Evolutionary conservation across 2,888 invertebrate species (phyloP).

Genomic region (Erebia palarica): DNA sequence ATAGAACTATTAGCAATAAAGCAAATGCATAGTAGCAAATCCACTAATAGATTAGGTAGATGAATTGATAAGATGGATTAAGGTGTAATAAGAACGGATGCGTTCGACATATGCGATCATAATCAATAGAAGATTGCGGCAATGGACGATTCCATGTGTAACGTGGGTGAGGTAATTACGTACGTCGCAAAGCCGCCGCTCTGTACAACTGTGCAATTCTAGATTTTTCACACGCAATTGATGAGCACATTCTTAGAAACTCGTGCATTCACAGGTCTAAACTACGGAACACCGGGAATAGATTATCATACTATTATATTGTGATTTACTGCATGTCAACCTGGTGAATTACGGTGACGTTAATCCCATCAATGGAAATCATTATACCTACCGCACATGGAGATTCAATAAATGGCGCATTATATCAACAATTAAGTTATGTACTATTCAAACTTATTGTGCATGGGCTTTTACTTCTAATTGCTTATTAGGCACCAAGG

Average conservation of each 20-base stretch:
- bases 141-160: slow-evolving; percentile 56
- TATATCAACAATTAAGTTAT: background rate
- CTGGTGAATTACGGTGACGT: slow-evolving; percentile 22
- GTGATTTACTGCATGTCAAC: slow-evolving; percentile 32
- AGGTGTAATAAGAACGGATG: slow-evolving; percentile 49
- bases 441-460: slow-evolving; percentile 5
- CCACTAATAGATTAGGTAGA: background rate
- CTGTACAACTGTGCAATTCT: slow-evolving; percentile 49
- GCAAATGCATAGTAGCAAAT: background rate
- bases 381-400: slow-evolving; percentile 31
- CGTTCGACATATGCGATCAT: slow-evolving; percentile 59
- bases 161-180: slow-evolving; percentile 64
- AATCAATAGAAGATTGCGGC: slow-evolving; percentile 71
- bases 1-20: too few species aligned
- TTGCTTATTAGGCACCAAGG: too few species aligned
- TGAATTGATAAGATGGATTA: slow-evolving; percentile 19
- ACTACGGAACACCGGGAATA: slow-evolving; percentile 25
- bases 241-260: slow-evolving; percentile 43
- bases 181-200: slow-evolving; percentile 50
- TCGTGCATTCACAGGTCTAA: slow-evolving; percentile 33
- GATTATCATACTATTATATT: slow-evolving; percentile 42
- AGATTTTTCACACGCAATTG: slow-evolving; percentile 69
- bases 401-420: slow-evolving; percentile 15
- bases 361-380: slow-evolving; percentile 27
- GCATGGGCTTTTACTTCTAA: background rate